Evolutionary conservation across 2,113 vertebrate genomes (phyloP).

Genomic region (Sula dactylatra): DNA sequence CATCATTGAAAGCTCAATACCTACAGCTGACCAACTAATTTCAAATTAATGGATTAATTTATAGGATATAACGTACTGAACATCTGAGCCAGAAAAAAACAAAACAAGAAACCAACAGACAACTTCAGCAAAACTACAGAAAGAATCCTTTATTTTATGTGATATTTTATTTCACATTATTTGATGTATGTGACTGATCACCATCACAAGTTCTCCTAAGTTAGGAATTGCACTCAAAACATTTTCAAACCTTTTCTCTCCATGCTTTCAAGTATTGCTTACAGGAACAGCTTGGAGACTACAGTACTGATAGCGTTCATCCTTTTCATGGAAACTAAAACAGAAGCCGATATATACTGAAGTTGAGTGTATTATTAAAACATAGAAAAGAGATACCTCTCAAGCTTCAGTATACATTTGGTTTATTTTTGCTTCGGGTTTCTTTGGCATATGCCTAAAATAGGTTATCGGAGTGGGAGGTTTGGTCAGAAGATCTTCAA

Average conservation of each 20-base stretch:
- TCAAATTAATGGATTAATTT: not conserved
- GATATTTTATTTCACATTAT: not conserved
- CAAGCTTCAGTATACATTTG: not conserved
- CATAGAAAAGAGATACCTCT: not conserved
- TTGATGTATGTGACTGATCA: rapidly evolving
- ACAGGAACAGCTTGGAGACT: not conserved
- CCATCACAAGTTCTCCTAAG: not conserved
- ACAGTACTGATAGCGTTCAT: not conserved
- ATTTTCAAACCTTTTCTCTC: not conserved
- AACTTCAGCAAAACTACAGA: not conserved
- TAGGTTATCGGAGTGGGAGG: not conserved
- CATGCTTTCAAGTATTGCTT: not conserved
- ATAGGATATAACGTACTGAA: not conserved
- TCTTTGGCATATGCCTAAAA: not conserved
- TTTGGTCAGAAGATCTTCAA: not conserved
- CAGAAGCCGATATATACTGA: not conserved
- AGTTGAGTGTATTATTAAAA: not conserved
- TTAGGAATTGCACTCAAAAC: not conserved
- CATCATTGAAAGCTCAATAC: not conserved
- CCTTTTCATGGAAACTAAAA: not conserved
- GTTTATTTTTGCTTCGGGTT: not conserved
- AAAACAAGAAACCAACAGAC: not conserved
- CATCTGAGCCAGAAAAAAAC: not conserved
- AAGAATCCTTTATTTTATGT: not conserved
- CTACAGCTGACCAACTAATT: not conserved